These are phyloP conservation scores for Agrilus mali DNA, from an alignment of 2,888 invertebrate species.

Conservation along the genomic window DNA sequence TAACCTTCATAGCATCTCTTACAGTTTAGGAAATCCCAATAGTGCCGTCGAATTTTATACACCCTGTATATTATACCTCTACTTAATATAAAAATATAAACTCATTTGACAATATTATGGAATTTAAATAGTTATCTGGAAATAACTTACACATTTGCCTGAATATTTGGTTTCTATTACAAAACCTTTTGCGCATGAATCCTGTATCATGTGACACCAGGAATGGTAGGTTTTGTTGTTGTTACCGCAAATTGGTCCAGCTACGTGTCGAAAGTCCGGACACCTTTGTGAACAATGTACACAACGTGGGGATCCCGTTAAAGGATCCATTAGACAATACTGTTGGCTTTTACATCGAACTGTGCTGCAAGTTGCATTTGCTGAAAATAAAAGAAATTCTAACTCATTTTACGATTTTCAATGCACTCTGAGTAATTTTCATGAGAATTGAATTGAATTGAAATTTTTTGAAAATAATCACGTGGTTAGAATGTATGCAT, in stretches of 20 bases:
- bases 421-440: too few relatives aligned
- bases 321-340: slow-evolving; percentile 52
- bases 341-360: slow-evolving; percentile 55
- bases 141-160: slow-evolving; percentile 42
- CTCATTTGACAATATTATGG: too few relatives aligned
- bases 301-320: slow-evolving; percentile 55
- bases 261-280: slow-evolving; percentile 36
- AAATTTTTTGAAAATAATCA: too few relatives aligned
- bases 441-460: too few relatives aligned
- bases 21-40: too few relatives aligned
- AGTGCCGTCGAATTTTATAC: too few relatives aligned
- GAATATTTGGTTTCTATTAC: slow-evolving; percentile 57
- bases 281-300: slow-evolving; percentile 56
- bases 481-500: too few relatives aligned
- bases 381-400: slow-evolving; percentile 33
- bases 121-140: too few relatives aligned
- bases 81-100: too few relatives aligned
- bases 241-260: slow-evolving; percentile 50
- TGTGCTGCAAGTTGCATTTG: slow-evolving; percentile 50
- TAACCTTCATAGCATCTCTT: too few relatives aligned
- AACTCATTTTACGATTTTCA: not conserved
- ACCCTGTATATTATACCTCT: too few relatives aligned
- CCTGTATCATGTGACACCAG: slow-evolving; percentile 68
- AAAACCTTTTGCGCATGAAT: slow-evolving; percentile 60
- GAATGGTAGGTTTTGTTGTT: slow-evolving; percentile 63